Evolutionary conservation across 1,140 invertebrate species (phyloP), one percentile per base, ranked within the genome.

Genomic region (Melanaphis sacchari): DNA sequence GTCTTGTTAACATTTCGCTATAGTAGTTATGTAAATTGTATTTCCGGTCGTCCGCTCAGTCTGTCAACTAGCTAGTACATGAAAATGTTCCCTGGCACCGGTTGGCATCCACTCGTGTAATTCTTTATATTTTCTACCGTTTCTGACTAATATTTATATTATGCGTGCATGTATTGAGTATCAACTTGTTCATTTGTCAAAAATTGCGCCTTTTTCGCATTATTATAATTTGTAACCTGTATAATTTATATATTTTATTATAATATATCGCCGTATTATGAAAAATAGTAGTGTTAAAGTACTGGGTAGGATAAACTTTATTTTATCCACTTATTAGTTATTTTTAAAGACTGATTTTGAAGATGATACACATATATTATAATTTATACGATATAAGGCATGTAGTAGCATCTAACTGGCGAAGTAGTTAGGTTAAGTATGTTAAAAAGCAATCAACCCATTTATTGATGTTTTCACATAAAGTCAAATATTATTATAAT

Each of bases 1-100:
- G 90, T 91, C 41, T 91, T 91, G 90, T 91, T 76, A 40, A 81
- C 59, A 91, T 91, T 91, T 40, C 22, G 54, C 22, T 24, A 38
- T 21, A 38, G 22, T 43, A 11, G 84, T 36, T 49, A 22, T 52
- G 38, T 36, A 8, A 90, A 90, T 38, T 43, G 54, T 31, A 59
- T 59, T 90, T 90, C 36, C 22, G 52, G 1, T 26, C n/a, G 52
- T 54, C 24, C 52, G 31, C 36, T 52, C 7, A 41, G 36, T 9
- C 36, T 36, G 18, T 26, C 88, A 11, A n/a, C 49, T 7, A 15
- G n/a, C 9, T 38, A 36, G n/a, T 31, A 54, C 11, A 59, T 9
- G 7, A 31, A 31, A 49, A 31, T 41, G 89, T 90, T 22, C 8
- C 52, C 89, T 90, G 89, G 36, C 52, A 90, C 89, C 36, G 89